These are phyloP conservation scores for Ctenoplectra terminalis DNA, from an alignment of 1,140 invertebrate species.

Conservation along the genomic window DNA sequence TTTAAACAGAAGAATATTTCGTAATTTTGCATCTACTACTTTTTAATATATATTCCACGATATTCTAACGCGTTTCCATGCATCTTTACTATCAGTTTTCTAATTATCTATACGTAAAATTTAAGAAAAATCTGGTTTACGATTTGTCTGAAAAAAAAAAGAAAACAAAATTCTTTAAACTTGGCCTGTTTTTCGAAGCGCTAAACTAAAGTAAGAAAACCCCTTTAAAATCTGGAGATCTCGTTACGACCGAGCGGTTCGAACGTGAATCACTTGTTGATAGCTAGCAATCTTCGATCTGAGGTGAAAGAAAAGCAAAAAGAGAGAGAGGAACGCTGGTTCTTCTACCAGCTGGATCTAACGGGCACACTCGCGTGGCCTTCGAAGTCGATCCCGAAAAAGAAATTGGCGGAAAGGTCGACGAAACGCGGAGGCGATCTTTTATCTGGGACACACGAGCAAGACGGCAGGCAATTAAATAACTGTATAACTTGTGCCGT, in stretches of 20 bases:
- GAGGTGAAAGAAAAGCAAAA: not conserved
- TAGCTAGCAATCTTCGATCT: not conserved
- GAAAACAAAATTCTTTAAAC: too few species aligned
- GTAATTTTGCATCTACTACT: too few species aligned
- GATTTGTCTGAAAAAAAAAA: too few species aligned
- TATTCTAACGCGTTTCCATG: too few species aligned
- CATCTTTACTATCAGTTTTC: too few species aligned
- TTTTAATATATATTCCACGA: too few species aligned
- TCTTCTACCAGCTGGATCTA: too few species aligned
- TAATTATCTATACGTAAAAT: too few species aligned
- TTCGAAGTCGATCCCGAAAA: constrained; percentile 11
- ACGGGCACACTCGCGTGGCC: not conserved
- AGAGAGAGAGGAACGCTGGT: not conserved
- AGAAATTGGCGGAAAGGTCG: constrained; percentile 16
- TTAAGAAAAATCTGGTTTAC: too few species aligned
- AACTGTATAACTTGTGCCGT: constrained; percentile 73
- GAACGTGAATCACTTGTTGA: not conserved
- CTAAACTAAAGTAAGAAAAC: too few species aligned
- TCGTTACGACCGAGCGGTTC: not conserved
- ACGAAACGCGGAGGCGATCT: constrained; percentile 36
- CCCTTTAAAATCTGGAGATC: not conserved
- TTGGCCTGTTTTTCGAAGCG: too few species aligned
- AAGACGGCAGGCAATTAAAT: constrained; percentile 75
- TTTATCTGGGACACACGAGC: constrained; percentile 69
- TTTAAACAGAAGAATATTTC: too few species aligned